Percentiles rank a stretch among this genome's conserved stretches.
phyloP scores from a whole-genome alignment of 2,113 vertebrate genomes.

The Ploceus nigricollis region DNA sequence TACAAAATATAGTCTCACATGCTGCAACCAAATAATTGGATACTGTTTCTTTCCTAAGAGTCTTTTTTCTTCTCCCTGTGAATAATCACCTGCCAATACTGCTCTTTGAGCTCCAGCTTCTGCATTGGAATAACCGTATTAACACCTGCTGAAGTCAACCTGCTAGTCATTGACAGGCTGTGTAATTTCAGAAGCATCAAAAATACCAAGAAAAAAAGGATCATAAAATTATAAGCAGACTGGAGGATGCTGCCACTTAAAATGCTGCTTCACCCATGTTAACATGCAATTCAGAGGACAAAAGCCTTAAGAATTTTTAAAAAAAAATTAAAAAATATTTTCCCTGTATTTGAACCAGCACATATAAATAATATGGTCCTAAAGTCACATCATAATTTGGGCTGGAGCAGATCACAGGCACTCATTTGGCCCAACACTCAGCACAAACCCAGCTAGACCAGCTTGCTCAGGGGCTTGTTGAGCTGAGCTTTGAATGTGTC shows the following conservation, averaged over 20 bases:
- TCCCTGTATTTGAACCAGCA: neutral
- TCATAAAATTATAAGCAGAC: neutral
- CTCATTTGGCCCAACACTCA: neutral
- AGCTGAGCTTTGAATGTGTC: neutral
- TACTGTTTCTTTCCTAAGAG: neutral
- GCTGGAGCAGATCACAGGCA: neutral
- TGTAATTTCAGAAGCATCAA: neutral
- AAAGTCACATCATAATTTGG: neutral
- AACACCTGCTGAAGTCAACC: neutral
- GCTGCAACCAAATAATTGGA: neutral
- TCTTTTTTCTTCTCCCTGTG: neutral
- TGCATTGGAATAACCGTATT: conserved; percentile 2
- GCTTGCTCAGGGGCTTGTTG: neutral
- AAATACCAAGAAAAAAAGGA: neutral
- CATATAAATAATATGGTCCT: neutral
- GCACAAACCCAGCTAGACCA: neutral
- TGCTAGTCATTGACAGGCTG: neutral
- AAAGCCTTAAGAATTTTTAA: neutral
- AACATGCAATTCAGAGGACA: neutral
- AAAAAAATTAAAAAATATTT: neutral
- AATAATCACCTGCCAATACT: neutral
- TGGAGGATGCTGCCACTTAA: neutral
- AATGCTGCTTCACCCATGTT: neutral
- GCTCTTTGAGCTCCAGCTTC: conserved; percentile 1
- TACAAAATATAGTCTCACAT: neutral